phyloP scores from a whole-genome alignment of 2,888 invertebrate species.

The Rhodophaea formosa region DNA sequence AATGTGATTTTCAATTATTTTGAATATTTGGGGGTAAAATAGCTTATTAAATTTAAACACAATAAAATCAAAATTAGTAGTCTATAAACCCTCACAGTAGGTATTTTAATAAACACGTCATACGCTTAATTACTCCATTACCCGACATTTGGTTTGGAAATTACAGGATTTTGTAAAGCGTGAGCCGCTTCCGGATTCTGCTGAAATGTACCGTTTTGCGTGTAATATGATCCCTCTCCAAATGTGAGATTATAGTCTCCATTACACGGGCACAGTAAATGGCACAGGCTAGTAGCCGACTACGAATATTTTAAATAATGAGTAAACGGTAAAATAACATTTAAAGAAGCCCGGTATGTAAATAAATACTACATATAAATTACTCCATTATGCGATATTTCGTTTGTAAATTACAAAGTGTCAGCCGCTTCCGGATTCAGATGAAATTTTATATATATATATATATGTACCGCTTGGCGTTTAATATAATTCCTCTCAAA shows the following conservation, averaged over 20 bases:
- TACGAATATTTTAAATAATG: no score
- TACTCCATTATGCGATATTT: conserved; percentile 7
- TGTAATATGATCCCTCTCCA: conserved; percentile 8
- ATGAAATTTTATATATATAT: no score
- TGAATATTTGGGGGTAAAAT: no score
- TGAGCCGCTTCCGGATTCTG: conserved; percentile 3
- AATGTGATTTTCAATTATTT: no score
- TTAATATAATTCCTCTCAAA: conserved; percentile 3
- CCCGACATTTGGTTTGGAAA: conserved; percentile 11
- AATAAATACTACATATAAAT: conserved; percentile 6
- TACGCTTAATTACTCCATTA: conserved; percentile 5
- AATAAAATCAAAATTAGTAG: not conserved
- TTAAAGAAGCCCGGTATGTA: not conserved
- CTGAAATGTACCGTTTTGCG: conserved; percentile 6
- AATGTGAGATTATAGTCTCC: not conserved
- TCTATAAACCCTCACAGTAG: not conserved
- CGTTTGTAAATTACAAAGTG: conserved; percentile 12
- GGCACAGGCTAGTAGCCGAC: no score
- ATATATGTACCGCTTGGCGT: conserved; percentile 7
- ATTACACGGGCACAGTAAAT: not conserved
- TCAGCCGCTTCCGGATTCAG: conserved; percentile 6
- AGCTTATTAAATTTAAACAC: no score
- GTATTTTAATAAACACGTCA: no score
- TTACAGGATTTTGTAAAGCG: conserved; percentile 8
- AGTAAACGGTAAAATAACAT: no score